A percentile compares a stretch with the other conserved stretches of the same genome.
These are phyloP conservation scores for Plestiodon gilberti DNA, from an alignment of 2,113 vertebrate species.

Conservation along the genomic window DNA sequence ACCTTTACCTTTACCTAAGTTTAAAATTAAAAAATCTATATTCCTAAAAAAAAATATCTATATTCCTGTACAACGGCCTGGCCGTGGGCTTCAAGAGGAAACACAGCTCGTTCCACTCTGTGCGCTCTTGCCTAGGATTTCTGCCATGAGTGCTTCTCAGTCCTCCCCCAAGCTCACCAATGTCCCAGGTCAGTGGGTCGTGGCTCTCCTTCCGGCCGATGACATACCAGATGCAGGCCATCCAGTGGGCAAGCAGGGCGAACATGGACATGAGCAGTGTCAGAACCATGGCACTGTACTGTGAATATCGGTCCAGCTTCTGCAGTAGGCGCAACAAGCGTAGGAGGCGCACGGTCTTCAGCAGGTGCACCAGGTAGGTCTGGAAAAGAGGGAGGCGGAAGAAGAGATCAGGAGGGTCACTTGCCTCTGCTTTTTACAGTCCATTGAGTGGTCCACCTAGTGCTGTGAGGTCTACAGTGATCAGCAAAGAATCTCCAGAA, in stretches of 20 bases:
- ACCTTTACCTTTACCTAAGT: no score
- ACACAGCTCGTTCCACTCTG: not conserved
- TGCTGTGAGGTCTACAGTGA: not conserved
- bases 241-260: constrained; percentile 90
- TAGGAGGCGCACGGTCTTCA: constrained; percentile 88
- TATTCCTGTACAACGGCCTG: not conserved
- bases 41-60: no score
- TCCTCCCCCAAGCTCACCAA: constrained; percentile 81
- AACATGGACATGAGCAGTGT: constrained; percentile 92
- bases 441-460: not conserved
- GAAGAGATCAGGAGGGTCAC: accelerated
- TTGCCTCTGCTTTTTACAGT: no score
- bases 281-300: constrained; percentile 92
- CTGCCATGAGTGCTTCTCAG: not conserved
- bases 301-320: constrained; percentile 91
- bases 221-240: constrained; percentile 92
- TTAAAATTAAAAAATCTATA: no score
- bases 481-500: not conserved
- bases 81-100: not conserved
- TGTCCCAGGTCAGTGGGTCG: constrained; percentile 91
- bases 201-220: constrained; percentile 87
- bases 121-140: not conserved
- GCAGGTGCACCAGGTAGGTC: constrained; percentile 84
- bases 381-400: constrained; percentile 31
- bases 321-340: constrained; percentile 88